These are phyloP conservation scores for Drosophila affinis DNA, from an alignment of 2,888 invertebrate species.

Conservation along the genomic window DNA sequence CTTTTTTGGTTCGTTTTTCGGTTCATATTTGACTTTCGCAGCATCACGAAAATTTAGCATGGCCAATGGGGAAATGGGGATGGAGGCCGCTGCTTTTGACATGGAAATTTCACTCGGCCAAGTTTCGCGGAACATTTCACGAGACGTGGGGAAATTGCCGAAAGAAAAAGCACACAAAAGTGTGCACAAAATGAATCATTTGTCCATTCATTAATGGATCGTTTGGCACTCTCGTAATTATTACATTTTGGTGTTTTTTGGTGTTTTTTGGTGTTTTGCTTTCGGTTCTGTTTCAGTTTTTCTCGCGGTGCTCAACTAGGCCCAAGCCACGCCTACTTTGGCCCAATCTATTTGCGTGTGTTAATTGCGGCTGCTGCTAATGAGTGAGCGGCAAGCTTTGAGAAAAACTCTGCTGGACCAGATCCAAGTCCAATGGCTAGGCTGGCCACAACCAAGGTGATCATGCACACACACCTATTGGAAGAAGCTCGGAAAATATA, in stretches of 20 bases:
- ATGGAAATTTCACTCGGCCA: constrained; percentile 58
- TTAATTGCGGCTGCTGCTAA: constrained; percentile 35
- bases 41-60: constrained; percentile 72
- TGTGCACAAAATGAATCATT: constrained; percentile 19
- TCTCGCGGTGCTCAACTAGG: constrained; percentile 7
- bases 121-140: constrained; percentile 6
- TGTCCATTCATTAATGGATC: constrained; percentile 36
- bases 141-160: constrained; percentile 28
- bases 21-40: constrained; percentile 66
- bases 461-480: not conserved
- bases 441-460: not conserved
- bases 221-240: not conserved
- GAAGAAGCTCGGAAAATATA: too few species aligned
- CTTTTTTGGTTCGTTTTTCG: constrained; percentile 18
- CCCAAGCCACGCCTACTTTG: constrained; percentile 21
- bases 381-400: constrained; percentile 27
- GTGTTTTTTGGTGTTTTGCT: not conserved
- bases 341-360: not conserved
- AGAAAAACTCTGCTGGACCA: not conserved
- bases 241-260: not conserved
- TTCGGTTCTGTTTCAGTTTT: not conserved
- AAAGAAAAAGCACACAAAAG: not conserved
- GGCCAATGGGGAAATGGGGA: constrained; percentile 57
- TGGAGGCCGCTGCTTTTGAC: constrained; percentile 57
- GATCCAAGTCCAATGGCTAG: not conserved